Evolutionary conservation across 2,113 vertebrate species (phyloP), one percentile per base, ranked within the genome.

Genomic region (Zosterops lateralis): DNA sequence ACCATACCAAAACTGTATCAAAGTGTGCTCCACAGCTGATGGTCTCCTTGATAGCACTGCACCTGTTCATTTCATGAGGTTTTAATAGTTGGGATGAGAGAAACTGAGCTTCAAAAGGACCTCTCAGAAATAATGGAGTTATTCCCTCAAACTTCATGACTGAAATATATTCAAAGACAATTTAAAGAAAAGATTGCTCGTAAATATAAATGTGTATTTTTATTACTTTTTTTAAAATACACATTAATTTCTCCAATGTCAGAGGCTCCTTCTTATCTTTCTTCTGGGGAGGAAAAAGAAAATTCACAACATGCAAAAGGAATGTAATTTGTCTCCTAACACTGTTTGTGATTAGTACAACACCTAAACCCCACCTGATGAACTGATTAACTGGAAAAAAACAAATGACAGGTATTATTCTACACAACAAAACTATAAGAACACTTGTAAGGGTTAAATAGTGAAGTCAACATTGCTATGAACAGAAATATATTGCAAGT

Each of bases 101-200:
- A 80, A 91, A 87, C 26, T 47, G 44, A 89, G 40, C 14, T 70
- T 53, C 45, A 31, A 71, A 97, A 94, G 34, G 19, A 92, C 45
- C 53, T 74, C 64, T 84, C 10, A 19, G n/a, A 90, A 36, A 87
- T 54, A 87, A 82, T 21, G n/a, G 50, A 95, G 54, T 93, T 95
- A 94, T 29, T 96, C 74, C 74, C 74, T 76, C 89, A 36, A 95
- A 89, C 67, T 95, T 95, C 84, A 92, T 53, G 54, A 78, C 48
- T 82, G 42, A 87, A 96, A 93, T 66, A 91, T 24, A 77, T 61
- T 68, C 79, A 91, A 87, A 75, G 67, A 28, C 78, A 97, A 93
- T 65, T 78, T 53, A 79, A 75, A 93, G 22, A 54, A 81, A 91
- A 32, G 3, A 84, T 22, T 36, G 24, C 25, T 93, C 45, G 71